These are phyloP conservation scores for Azorinus chamasolen DNA, from an alignment of 2,888 invertebrate genomes.

Conservation along the genomic window DNA sequence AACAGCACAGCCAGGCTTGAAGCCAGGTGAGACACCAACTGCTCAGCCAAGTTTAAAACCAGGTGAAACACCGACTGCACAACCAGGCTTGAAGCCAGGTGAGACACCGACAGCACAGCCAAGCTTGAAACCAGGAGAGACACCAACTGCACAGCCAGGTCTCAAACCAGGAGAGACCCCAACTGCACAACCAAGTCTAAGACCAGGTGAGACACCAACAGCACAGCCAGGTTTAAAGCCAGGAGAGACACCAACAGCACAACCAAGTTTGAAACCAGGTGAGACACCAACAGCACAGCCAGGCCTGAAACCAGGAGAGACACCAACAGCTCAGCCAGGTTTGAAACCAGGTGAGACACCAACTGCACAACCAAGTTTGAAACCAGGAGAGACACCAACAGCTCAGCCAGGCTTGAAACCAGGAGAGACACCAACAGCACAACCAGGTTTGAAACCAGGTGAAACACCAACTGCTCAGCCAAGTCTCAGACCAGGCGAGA, in stretches of 20 bases:
- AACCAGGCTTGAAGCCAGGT: slow-evolving; percentile 33
- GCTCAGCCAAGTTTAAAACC: slow-evolving; percentile 42
- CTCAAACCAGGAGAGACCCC: slow-evolving; percentile 39
- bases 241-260: slow-evolving; percentile 38
- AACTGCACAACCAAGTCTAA: slow-evolving; percentile 42
- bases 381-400: slow-evolving; percentile 48
- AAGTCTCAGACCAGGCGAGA: slow-evolving; percentile 21
- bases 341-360: slow-evolving; percentile 41
- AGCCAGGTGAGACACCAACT: slow-evolving; percentile 48
- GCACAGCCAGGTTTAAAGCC: slow-evolving; percentile 34
- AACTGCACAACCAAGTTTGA: slow-evolving; percentile 43
- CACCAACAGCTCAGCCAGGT: slow-evolving; percentile 55
- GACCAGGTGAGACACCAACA: slow-evolving; percentile 49
- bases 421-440: slow-evolving; percentile 49
- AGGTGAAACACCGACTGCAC: slow-evolving; percentile 46
- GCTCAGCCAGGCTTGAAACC: slow-evolving; percentile 41
- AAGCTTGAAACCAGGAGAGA: slow-evolving; percentile 27
- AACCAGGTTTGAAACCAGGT: slow-evolving; percentile 29
- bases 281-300: slow-evolving; percentile 54
- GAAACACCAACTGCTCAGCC: slow-evolving; percentile 45
- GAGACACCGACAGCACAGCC: slow-evolving; percentile 38
- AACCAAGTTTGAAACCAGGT: slow-evolving; percentile 47
- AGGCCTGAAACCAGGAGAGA: slow-evolving; percentile 33
- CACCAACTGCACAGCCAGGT: slow-evolving; percentile 52
- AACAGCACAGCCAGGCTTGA: slow-evolving; percentile 51